phyloP scores from a whole-genome alignment of 2,888 invertebrate genomes.

The Eremobia ochroleuca region DNA sequence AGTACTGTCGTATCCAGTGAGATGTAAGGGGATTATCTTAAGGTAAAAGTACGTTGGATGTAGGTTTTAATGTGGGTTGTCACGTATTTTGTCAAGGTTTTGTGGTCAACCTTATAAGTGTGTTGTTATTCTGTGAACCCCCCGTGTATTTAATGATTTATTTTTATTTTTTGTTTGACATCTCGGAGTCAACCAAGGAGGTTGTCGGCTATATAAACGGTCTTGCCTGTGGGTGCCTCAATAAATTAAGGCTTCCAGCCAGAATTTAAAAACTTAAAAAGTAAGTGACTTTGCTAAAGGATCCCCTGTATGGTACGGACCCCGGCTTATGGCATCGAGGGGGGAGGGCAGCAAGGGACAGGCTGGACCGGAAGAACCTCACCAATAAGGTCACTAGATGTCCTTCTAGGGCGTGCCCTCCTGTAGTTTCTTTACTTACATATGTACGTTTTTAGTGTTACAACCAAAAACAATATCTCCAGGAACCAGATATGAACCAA shows the following conservation, averaged over 20 bases:
- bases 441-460: not conserved
- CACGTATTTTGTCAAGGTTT: constrained; percentile 30
- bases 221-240: too few species aligned
- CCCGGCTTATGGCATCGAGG: too few species aligned
- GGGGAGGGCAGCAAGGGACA: too few species aligned
- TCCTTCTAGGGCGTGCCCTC: too few species aligned
- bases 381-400: too few species aligned
- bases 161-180: not conserved
- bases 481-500: constrained; percentile 2
- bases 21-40: constrained; percentile 37
- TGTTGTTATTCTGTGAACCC: constrained; percentile 9
- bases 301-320: too few species aligned
- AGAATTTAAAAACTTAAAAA: too few species aligned
- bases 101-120: constrained; percentile 6
- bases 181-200: too few species aligned
- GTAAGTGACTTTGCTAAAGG: too few species aligned
- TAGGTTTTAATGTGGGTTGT: constrained; percentile 1
- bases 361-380: too few species aligned
- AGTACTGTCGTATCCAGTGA: constrained; percentile 7
- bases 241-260: too few species aligned
- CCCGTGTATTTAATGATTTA: not conserved
- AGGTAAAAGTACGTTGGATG: constrained; percentile 4
- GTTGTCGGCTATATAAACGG: too few species aligned
- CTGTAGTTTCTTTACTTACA: not conserved
- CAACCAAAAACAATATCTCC: not conserved